Base-by-base conservation (phyloP, 2,797 vertebrate genomes). In the Buceros bicornis region DNA sequence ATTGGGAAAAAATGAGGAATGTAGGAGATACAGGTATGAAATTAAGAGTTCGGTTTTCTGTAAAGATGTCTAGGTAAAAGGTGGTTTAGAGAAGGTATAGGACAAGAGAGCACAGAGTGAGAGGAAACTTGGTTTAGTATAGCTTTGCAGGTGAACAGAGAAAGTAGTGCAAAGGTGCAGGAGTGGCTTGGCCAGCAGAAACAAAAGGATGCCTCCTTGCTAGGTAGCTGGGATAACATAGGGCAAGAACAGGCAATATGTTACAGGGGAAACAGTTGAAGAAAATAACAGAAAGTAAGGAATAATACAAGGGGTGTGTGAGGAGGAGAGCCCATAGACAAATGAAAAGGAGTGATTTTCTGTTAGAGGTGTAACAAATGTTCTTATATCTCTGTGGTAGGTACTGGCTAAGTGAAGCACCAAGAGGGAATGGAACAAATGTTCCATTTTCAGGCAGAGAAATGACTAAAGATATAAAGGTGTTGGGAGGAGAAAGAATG, bases 371-470 rank as follows among this genome's bases (percentile, higher is more conserved):
- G 0, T 67, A 74, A 89, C 35, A 53, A 92, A 93, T 61, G 31
- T 76, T 81, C 57, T 82, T 89, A 31, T 70, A 50, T 51, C 51
- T 89, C 72, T 72, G 82, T 93, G 77, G 79, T 83, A 93, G 91
- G 58, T 82, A 76, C 65, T 71, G 31, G 33, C 43, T 77, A 58
- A 48, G 60, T 10, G 61, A 77, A 92, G 33, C 16, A 82, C 33
- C 58, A 62, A 83, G 42, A 83, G 65, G 43, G n/a, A 91, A 79
- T 16, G 56, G 58, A 93, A 87, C n/a, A 86, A 87, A 92, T 26
- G 42, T 29, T 72, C 35, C 87, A 54, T 29, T 40, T 12, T 40
- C 37, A 12, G 12, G 37, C 3, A 2, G 65, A 92, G 61, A 58
- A 95, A 89, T 31, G 10, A 40, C 72, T 90, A 29, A 73, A 92